Percentiles rank a stretch among this genome's conserved stretches.
Conservation (phyloP, 2,888 invertebrate genomes). For the Ectobius pallidus region DNA sequence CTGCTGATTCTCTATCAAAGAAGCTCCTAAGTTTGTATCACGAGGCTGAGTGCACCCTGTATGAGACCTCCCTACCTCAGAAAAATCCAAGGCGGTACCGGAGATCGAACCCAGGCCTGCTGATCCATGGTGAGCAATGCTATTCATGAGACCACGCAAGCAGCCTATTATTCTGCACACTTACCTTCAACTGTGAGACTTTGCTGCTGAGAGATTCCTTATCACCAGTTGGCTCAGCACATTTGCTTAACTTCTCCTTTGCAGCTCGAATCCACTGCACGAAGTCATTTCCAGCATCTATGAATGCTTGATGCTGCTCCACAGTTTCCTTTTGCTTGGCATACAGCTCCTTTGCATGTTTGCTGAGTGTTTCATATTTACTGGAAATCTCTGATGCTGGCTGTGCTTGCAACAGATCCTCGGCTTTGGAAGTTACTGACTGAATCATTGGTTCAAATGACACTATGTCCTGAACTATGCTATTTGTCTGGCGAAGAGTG, state of each 20-base stretch:
- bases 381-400: conserved; percentile 91
- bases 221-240: conserved; percentile 91
- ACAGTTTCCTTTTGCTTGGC: conserved; percentile 89
- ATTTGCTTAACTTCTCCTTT: conserved; percentile 89
- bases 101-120: too few species aligned
- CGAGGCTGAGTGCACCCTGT: too few species aligned
- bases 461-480: conserved; percentile 95
- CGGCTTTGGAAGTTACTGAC: conserved; percentile 91
- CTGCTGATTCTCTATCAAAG: too few species aligned
- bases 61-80: too few species aligned
- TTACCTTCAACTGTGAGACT: conserved; percentile 76
- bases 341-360: conserved; percentile 88
- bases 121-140: too few species aligned
- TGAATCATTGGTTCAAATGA: conserved; percentile 97
- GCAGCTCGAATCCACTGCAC: conserved; percentile 90
- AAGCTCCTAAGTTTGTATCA: too few species aligned
- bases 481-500: conserved; percentile 87
- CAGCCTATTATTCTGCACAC: too few species aligned
- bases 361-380: conserved; percentile 88
- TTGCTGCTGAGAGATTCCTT: conserved; percentile 87
- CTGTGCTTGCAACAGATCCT: conserved; percentile 87
- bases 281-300: conserved; percentile 90
- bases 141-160: too few species aligned
- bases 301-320: conserved; percentile 89
- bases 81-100: too few species aligned